Base-by-base conservation (phyloP, 2,113 vertebrate species). In the Bos taurus region DNA sequence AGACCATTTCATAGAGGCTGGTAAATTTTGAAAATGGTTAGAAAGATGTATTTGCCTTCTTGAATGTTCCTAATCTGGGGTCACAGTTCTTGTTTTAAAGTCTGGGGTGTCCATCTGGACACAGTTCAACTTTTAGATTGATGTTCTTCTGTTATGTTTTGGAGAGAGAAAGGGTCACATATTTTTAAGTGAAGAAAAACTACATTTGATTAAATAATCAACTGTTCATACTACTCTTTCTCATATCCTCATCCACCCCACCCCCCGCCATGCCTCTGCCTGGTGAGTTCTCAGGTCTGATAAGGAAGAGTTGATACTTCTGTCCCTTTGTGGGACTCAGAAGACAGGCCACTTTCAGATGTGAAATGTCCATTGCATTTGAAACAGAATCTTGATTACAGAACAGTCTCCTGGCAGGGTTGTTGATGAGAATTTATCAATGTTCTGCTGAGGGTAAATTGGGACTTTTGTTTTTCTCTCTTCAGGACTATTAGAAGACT, bases 401-500 rank as follows among this genome's bases (percentile, higher is more conserved):
- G 54, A 93, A 19, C 50, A 82, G 26, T 62, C 26, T 12, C 81
- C 33, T 92, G 46, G 78, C 36, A 74, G 82, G 60, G n/a, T 83
- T 95, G 56, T 90, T 92, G 13, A 30, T 93, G 64, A 56, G 36
- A 7, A 52, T 62, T 96, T 90, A 21, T 81, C 48, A 19, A 0
- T 84, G 54, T 85, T 95, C 43, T 95, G 30, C 67, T 33, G 46
- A 77, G 46, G 94, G 46, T 98, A 92, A 98, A 46, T 48, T 60
- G 87, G 67, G 57, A 36, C 84, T 91, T 81, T 83, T 25, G 84
- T 93, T 97, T 97, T 92, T 98, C 77, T 98, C 84, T 96, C 97
- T 60, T 78, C 97, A 99, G 99, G 99, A 99, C 97, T 99, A 99
- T 99, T 99, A 99, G 97, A 98, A 97, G 97, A 98, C 71, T 96